A percentile compares a stretch with the other conserved stretches of the same genome.
Evolutionary conservation across 2,797 vertebrate species (phyloP).

Genomic region (Tangara arthus): DNA sequence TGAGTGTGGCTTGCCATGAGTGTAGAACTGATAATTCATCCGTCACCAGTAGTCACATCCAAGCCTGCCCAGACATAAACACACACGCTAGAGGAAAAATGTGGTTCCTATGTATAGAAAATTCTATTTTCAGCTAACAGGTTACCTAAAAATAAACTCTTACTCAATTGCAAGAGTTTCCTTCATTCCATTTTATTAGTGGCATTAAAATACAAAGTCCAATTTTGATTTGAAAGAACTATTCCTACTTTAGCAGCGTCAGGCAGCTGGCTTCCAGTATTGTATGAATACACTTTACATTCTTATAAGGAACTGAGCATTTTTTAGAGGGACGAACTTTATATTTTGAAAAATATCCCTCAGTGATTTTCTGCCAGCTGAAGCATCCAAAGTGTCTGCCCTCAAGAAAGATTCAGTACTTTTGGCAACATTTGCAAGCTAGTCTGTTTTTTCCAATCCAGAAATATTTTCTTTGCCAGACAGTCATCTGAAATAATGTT

Average conservation of each 20-base stretch:
- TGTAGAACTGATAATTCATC: conserved; percentile 53
- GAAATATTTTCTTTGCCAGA: conserved; percentile 41
- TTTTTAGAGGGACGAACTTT: conserved; percentile 26
- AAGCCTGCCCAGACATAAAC: not conserved
- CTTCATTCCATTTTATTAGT: conserved; percentile 19
- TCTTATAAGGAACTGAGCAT: conserved; percentile 23
- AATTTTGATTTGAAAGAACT: conserved; percentile 5
- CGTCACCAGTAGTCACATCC: not conserved
- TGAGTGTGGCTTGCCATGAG: conserved; percentile 19
- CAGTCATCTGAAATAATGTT: conserved; percentile 58
- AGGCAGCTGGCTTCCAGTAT: not conserved
- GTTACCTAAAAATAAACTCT: conserved; percentile 37
- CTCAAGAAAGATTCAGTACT: conserved; percentile 48
- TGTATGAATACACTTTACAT: conserved; percentile 20
- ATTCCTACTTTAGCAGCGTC: not conserved
- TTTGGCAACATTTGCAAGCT: conserved; percentile 32
- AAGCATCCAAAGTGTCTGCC: conserved; percentile 48
- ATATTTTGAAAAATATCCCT: conserved; percentile 47
- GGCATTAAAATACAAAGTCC: conserved; percentile 1
- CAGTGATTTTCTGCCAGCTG: conserved; percentile 29
- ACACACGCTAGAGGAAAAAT: not conserved
- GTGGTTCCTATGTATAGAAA: conserved; percentile 11
- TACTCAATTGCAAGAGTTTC: not conserved
- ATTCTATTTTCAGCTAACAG: conserved; percentile 5
- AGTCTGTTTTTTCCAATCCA: conserved; percentile 61